Evolutionary conservation across 2,888 invertebrate species (phyloP).

Genomic region (Entomobrya multifasciata): DNA sequence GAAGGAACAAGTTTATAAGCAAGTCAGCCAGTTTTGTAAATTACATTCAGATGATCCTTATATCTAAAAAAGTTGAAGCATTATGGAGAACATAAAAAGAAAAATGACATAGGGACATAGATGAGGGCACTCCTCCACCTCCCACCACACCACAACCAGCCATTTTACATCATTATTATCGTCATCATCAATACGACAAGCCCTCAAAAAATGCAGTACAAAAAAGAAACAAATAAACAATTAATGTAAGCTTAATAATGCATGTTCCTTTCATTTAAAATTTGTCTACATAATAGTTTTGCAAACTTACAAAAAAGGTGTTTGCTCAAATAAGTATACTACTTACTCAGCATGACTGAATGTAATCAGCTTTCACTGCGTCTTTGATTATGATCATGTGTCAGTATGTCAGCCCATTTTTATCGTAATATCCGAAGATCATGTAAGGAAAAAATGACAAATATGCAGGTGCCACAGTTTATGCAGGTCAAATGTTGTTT

Average conservation of each 20-base stretch:
- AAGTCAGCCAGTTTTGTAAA: conserved; percentile 25
- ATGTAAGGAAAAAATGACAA: conserved; percentile 29
- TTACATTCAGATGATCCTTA: conserved; percentile 37
- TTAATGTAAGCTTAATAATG: conserved; percentile 38
- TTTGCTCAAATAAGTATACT: conserved; percentile 16
- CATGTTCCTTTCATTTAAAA: not conserved
- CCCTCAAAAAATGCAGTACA: conserved; percentile 33
- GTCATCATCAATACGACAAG: conserved; percentile 39
- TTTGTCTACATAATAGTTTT: not conserved
- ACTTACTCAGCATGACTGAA: conserved; percentile 56
- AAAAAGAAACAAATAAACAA: conserved; percentile 34
- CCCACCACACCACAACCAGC: conserved; percentile 25
- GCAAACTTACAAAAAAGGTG: conserved; percentile 11
- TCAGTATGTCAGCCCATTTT: conserved; percentile 53
- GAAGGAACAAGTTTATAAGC: conserved; percentile 64
- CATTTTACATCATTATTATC: conserved; percentile 31
- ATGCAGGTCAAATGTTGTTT: conserved; percentile 12
- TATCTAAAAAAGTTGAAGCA: conserved; percentile 35
- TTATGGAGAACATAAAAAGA: conserved; percentile 28
- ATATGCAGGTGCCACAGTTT: not conserved
- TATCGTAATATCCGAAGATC: conserved; percentile 46
- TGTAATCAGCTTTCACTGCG: conserved; percentile 59
- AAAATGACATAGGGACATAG: not conserved
- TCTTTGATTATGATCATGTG: conserved; percentile 36
- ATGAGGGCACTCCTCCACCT: conserved; percentile 29